These are phyloP conservation scores for Antechinus flavipes DNA, from an alignment of 2,113 vertebrate species.

Conservation along the genomic window DNA sequence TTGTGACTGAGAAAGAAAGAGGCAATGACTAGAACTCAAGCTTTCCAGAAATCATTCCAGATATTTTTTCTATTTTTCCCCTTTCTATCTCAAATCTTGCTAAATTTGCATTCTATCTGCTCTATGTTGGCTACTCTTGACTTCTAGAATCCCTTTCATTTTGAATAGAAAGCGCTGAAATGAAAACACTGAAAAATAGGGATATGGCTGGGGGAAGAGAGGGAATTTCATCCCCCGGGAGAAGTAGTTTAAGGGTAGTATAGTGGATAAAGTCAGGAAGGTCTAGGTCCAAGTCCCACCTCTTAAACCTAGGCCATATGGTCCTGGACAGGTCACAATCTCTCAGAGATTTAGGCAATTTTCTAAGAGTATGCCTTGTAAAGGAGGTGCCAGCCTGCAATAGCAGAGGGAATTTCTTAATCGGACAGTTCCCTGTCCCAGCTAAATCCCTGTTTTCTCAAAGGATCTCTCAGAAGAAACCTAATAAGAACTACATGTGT, in stretches of 20 bases:
- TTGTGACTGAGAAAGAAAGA: not conserved
- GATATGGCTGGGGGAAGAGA: not conserved
- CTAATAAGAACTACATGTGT: not conserved
- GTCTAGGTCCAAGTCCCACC: not conserved
- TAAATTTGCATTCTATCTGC: not conserved
- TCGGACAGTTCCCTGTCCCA: not conserved
- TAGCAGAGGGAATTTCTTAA: not conserved
- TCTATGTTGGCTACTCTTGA: not conserved
- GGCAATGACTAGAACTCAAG: not conserved
- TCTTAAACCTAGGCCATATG: not conserved
- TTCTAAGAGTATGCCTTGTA: not conserved
- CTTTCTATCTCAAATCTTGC: not conserved
- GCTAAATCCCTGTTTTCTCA: not conserved
- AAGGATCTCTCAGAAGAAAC: not conserved
- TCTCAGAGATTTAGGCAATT: not conserved
- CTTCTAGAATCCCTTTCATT: not conserved
- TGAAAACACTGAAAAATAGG: not conserved
- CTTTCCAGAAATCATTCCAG: conserved; percentile 3
- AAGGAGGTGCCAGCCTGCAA: not conserved
- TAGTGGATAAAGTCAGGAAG: not conserved
- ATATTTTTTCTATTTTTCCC: not conserved
- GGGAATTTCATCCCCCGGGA: not conserved
- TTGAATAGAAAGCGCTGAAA: not conserved
- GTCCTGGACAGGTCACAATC: not conserved
- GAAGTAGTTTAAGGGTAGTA: not conserved